Conservation (phyloP, 2,888 invertebrate species). For the Halictus ligatus region DNA sequence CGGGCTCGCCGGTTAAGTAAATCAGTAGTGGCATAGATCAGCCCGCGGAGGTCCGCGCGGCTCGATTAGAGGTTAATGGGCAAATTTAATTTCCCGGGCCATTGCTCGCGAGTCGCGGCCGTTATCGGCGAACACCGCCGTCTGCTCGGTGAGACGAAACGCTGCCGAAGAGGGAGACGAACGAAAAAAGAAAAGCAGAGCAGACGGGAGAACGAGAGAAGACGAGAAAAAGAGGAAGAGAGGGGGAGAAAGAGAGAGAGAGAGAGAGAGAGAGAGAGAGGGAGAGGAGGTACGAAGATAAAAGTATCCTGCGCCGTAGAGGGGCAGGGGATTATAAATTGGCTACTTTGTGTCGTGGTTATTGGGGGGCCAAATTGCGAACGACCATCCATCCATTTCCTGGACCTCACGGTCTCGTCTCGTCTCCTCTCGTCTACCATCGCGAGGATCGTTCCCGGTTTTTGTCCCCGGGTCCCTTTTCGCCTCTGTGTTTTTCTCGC, state of each 20-base stretch:
- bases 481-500: conserved; percentile 17
- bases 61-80: conserved; percentile 71
- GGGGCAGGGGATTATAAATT: conserved; percentile 76
- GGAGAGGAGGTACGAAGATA: conserved; percentile 61
- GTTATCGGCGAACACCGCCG: conserved; percentile 64
- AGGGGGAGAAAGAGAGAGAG: not conserved
- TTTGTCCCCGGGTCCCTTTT: conserved; percentile 8
- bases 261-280: not conserved
- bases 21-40: conserved; percentile 29
- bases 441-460: conserved; percentile 33
- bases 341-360: conserved; percentile 77
- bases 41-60: conserved; percentile 22
- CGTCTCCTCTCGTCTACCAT: conserved; percentile 6
- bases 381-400: conserved; percentile 77
- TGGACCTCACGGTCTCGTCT: conserved; percentile 40
- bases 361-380: conserved; percentile 78
- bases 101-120: conserved; percentile 64
- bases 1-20: conserved; percentile 30
- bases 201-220: conserved; percentile 3
- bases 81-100: conserved; percentile 73
- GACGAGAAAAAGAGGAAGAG: not conserved
- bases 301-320: conserved; percentile 63
- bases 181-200: conserved; percentile 14
- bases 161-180: conserved; percentile 15
- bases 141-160: conserved; percentile 54